Evolutionary conservation across 1,140 invertebrate genomes (phyloP).

Genomic region (Drosophila pseudoobscura): DNA sequence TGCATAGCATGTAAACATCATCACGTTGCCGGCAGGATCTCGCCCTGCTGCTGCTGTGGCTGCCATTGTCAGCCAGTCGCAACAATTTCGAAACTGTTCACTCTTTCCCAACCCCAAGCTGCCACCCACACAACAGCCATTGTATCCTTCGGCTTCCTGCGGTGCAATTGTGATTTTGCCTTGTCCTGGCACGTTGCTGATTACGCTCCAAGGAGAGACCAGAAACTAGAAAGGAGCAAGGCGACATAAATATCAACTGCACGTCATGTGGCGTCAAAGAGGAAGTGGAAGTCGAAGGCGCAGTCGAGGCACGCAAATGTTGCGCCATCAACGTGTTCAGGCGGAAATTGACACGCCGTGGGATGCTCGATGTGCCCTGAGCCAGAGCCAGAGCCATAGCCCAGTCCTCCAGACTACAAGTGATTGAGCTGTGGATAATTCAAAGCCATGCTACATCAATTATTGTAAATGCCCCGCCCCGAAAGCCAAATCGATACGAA

Average conservation of each 20-base stretch:
- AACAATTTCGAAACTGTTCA: constrained; percentile 43
- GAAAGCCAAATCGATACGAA: constrained; percentile 48
- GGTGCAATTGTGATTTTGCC: constrained; percentile 55
- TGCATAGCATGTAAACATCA: constrained; percentile 79
- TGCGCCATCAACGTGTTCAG: constrained; percentile 67
- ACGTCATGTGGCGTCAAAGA: constrained; percentile 60
- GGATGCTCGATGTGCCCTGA: constrained; percentile 1
- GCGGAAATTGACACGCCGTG: constrained; percentile 70
- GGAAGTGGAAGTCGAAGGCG: constrained; percentile 43
- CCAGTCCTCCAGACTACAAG: constrained; percentile 17
- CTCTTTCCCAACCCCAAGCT: constrained; percentile 8
- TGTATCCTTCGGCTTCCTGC: constrained; percentile 75
- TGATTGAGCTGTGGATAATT: constrained; percentile 73
- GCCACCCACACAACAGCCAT: constrained; percentile 48
- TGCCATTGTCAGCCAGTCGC: constrained; percentile 15
- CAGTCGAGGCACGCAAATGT: constrained; percentile 37
- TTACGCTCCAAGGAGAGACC: constrained; percentile 50
- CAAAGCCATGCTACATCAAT: constrained; percentile 54
- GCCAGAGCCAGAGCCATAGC: background rate
- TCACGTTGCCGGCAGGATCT: constrained; percentile 68
- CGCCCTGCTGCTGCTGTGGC: background rate
- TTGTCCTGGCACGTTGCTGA: constrained; percentile 71
- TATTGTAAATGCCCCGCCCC: constrained; percentile 22
- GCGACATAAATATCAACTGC: constrained; percentile 57
- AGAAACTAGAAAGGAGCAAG: constrained; percentile 9